phyloP scores from a whole-genome alignment of 2,797 vertebrate species.

The Protosalanx chinensis region DNA sequence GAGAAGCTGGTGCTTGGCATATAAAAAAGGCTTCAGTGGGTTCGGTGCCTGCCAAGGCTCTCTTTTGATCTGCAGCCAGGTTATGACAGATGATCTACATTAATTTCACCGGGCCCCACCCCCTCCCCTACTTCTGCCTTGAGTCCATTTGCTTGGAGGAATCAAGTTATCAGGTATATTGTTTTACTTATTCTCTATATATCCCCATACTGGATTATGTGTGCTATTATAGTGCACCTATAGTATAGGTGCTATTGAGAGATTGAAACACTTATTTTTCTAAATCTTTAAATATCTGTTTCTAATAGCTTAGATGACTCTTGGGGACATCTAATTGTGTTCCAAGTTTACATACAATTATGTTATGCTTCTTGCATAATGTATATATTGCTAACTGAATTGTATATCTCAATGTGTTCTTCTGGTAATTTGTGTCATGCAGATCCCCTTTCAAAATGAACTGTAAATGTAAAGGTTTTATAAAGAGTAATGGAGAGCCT shows the following conservation, averaged over 20 bases:
- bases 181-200: constrained; percentile 32
- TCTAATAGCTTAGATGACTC: constrained; percentile 15
- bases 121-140: not conserved
- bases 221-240: too few species aligned
- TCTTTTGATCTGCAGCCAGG: constrained; percentile 72
- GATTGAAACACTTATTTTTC: not conserved
- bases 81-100: constrained; percentile 71
- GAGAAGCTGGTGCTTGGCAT: constrained; percentile 51
- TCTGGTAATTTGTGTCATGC: constrained; percentile 26
- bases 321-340: constrained; percentile 9
- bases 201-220: constrained; percentile 16
- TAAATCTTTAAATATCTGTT: not conserved
- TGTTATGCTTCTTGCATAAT: not conserved
- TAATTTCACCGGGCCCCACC: constrained; percentile 49
- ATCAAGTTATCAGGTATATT: constrained; percentile 31
- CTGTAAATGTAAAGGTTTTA: constrained; percentile 4
- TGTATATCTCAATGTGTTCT: constrained; percentile 19
- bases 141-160: constrained; percentile 31
- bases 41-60: constrained; percentile 66
- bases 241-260: not conserved
- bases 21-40: constrained; percentile 57
- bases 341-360: constrained; percentile 1
- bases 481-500: constrained; percentile 2
- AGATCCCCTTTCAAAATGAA: constrained; percentile 24
- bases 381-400: constrained; percentile 26